Evolutionary conservation across 2,888 invertebrate genomes (phyloP), one percentile per base, ranked within the genome.

Genomic region (Cephus runcator): DNA sequence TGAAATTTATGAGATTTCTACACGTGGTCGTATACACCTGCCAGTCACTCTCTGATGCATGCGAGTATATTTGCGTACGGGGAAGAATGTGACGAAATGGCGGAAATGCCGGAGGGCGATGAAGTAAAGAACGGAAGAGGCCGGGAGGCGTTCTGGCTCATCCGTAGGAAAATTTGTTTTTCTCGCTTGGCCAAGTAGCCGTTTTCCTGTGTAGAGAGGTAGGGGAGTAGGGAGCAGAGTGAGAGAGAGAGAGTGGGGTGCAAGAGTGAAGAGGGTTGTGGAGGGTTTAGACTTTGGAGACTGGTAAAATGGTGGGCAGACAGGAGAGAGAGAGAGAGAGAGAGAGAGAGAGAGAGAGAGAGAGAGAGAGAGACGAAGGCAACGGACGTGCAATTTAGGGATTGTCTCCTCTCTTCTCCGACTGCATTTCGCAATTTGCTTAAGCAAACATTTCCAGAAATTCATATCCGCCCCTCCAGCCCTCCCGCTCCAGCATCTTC

Each of bases 401-500:
- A 74, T 77, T 77, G 76, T 68, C 77, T 74, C 69, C 75, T 77
- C 75, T 78, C 79, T 77, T 69, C 78, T 73, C 74, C 73, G 76
- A 74, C 74, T 79, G 36, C 56, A 76, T 85, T 85, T 85, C 83
- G 85, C 86, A 88, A 87, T 88, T 88, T 88, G 85, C 88, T 86
- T 88, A 86, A 87, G 88, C 86, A 88, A 88, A 88, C 88, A 86
- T 81, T 81, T 81, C 85, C 79, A 81, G 87, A 85, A 85, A 86
- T 88, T 87, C 88, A 88, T 88, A 88, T 87, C 85, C 86, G 82
- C 76, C 78, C 9, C 35, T 6, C 73, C 69, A n/a, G n/a, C 33
- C 71, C 71, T 35, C 40, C 73, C 15, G 0, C 30, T 1, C 11
- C 35, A 30, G 3, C 33, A 31, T 71, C 71, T 69, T 33, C 15